These are phyloP conservation scores for Lepidocolaptes lacrymiger DNA, from an alignment of 2,797 vertebrate genomes.

Conservation along the genomic window DNA sequence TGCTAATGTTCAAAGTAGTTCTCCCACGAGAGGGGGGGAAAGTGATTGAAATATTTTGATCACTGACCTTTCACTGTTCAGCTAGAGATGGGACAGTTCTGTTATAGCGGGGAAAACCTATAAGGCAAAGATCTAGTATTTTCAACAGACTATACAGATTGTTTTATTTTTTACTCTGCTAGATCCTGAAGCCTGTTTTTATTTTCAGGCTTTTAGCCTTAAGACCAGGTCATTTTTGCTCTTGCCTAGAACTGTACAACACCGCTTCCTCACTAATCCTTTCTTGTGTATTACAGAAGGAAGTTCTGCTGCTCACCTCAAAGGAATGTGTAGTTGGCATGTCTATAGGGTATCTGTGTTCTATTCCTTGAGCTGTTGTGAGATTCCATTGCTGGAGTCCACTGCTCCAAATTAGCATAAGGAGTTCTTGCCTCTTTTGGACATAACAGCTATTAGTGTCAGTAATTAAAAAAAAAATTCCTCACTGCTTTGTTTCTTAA, in stretches of 20 bases:
- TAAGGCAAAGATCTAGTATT: background rate
- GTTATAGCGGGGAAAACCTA: background rate
- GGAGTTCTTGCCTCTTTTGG: conserved; percentile 8
- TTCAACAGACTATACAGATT: background rate
- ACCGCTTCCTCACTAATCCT: conserved; percentile 4
- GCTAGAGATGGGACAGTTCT: background rate
- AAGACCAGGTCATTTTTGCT: background rate
- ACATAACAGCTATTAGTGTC: background rate
- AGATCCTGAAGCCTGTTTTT: background rate
- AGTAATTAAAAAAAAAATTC: background rate
- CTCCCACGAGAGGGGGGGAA: accelerated
- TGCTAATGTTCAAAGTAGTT: background rate
- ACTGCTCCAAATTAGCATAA: background rate
- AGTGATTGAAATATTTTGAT: background rate
- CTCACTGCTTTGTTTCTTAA: background rate
- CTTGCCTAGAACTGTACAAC: background rate
- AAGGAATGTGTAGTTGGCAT: conserved; percentile 46
- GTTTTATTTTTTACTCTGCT: background rate
- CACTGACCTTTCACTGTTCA: background rate
- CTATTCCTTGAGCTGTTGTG: conserved; percentile 16
- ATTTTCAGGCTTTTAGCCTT: background rate
- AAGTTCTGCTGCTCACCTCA: conserved; percentile 27
- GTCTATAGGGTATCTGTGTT: conserved; percentile 9
- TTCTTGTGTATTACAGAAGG: background rate
- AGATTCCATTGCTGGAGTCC: conserved; percentile 11